Percentiles rank a stretch among this genome's conserved stretches.
Evolutionary conservation across 1,140 invertebrate species (phyloP).

Genomic region (Dryas iulia): DNA sequence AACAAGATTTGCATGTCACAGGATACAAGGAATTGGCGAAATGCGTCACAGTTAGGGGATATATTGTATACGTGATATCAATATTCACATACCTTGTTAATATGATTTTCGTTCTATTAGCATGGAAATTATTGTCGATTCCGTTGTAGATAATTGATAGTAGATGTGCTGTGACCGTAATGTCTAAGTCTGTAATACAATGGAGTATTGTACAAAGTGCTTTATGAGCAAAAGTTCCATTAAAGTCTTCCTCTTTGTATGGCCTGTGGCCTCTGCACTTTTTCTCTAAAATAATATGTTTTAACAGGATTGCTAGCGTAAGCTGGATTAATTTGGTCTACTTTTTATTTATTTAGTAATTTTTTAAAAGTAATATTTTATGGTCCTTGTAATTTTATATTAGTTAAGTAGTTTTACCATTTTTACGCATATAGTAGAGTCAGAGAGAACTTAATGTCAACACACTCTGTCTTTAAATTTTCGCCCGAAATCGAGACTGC

Average conservation of each 20-base stretch:
- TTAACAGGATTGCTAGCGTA: background rate
- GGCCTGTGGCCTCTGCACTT: background rate
- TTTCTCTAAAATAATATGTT: background rate
- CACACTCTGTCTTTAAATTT: too few relatives aligned
- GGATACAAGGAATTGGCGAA: slow-evolving; percentile 56
- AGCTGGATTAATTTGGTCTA: background rate
- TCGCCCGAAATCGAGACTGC: too few relatives aligned
- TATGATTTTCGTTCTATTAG: slow-evolving; percentile 56
- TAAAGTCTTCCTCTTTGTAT: slow-evolving; percentile 28
- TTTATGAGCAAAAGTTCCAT: slow-evolving; percentile 24
- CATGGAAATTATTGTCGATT: slow-evolving; percentile 36
- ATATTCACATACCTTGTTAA: slow-evolving; percentile 58
- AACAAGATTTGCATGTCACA: slow-evolving; percentile 76
- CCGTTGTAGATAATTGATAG: slow-evolving; percentile 28
- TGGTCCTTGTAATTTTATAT: too few relatives aligned
- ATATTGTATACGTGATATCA: slow-evolving; percentile 47
- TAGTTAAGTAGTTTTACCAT: too few relatives aligned
- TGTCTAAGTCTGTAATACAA: slow-evolving; percentile 31
- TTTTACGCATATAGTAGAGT: too few relatives aligned
- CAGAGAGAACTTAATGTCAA: too few relatives aligned
- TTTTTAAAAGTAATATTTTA: too few relatives aligned
- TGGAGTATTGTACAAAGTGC: slow-evolving; percentile 27
- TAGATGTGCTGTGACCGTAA: slow-evolving; percentile 32
- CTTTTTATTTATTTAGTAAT: background rate
- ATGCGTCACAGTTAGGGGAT: slow-evolving; percentile 47